A percentile compares a stretch with the other conserved stretches of the same genome.
phyloP scores from a whole-genome alignment of 64 coral and sea anemone species.

The Actinia equina region DNA sequence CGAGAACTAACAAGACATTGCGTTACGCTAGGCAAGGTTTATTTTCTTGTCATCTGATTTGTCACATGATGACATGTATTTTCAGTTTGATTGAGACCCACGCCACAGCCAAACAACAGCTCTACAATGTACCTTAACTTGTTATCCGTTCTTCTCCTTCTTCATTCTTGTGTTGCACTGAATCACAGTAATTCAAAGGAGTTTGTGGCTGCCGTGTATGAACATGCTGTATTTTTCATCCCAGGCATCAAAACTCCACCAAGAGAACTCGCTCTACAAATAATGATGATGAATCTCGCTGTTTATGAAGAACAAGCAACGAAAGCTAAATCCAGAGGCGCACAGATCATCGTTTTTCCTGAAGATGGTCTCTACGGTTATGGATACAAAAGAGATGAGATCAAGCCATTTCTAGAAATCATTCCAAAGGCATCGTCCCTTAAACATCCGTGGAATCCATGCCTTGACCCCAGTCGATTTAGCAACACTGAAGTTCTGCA shows the following conservation, averaged over 20 bases:
- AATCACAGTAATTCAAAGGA: background rate
- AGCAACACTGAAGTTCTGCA: constrained; percentile 60
- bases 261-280: constrained; percentile 56
- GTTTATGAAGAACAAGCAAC: constrained; percentile 63
- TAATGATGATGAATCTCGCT: constrained; percentile 74
- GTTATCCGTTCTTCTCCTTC: background rate
- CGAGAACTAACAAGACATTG: too few relatives aligned
- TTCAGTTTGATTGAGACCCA: background rate
- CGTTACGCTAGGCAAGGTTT: too few relatives aligned
- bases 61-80: background rate
- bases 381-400: constrained; percentile 36
- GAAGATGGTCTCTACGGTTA: constrained; percentile 93
- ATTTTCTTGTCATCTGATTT: background rate
- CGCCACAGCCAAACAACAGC: background rate
- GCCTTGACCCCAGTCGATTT: constrained; percentile 49
- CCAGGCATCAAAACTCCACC: background rate
- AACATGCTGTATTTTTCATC: constrained; percentile 56
- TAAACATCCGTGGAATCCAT: constrained; percentile 62
- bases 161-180: background rate
- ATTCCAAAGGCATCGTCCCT: constrained; percentile 53
- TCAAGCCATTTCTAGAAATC: constrained; percentile 75
- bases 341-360: constrained; percentile 92
- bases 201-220: constrained; percentile 80
- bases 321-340: constrained; percentile 44
- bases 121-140: background rate